Evolutionary conservation across 2,888 invertebrate species (phyloP).

Genomic region (Cheilosia vernalis): DNA sequence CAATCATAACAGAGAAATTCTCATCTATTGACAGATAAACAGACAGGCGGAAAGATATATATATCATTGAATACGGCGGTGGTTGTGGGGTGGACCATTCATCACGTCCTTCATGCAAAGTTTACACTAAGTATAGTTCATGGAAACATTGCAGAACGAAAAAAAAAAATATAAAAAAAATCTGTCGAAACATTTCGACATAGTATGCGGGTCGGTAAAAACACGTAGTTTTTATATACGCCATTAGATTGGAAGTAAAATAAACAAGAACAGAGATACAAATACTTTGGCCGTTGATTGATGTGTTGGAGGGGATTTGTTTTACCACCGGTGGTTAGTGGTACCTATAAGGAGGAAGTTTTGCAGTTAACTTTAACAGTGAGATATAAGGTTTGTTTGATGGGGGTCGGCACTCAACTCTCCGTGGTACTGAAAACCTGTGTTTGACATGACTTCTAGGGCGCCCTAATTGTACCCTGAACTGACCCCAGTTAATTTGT

Average conservation of each 20-base stretch:
- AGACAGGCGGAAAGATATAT: constrained; percentile 22
- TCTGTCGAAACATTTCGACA: constrained; percentile 73
- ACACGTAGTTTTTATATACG: constrained; percentile 45
- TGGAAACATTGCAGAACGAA: constrained; percentile 26
- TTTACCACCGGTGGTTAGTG: constrained; percentile 6
- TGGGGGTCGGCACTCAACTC: too few relatives aligned
- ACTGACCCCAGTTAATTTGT: too few relatives aligned
- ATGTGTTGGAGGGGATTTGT: constrained; percentile 38
- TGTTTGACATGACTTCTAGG: too few relatives aligned
- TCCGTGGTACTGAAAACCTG: too few relatives aligned
- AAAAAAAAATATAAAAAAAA: constrained; percentile 46
- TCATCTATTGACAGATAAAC: constrained; percentile 43
- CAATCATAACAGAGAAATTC: constrained; percentile 45
- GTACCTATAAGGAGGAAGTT: not conserved
- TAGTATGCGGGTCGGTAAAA: constrained; percentile 33
- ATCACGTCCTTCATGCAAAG: constrained; percentile 35
- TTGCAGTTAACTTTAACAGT: not conserved
- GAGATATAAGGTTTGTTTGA: too few relatives aligned
- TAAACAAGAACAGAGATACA: constrained; percentile 54
- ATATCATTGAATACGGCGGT: not conserved
- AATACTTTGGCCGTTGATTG: constrained; percentile 48
- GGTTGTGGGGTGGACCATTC: constrained; percentile 6
- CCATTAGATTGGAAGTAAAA: constrained; percentile 56
- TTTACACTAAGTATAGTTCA: constrained; percentile 30
- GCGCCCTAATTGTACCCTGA: too few relatives aligned